Conservation (phyloP, 92 coral and sea anemone genomes). For the Actinostola sp. region DNA sequence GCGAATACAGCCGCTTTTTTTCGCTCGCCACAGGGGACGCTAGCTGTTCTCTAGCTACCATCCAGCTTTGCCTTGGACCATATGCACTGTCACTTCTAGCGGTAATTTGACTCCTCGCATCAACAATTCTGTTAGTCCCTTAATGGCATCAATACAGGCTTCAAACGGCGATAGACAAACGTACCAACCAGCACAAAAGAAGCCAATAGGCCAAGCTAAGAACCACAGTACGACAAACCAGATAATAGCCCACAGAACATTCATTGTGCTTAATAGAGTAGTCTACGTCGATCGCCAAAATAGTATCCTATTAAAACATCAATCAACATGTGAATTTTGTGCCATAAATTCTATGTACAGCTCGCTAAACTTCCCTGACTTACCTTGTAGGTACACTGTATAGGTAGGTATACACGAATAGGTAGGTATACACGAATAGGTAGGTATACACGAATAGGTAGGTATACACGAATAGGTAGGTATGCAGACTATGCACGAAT, state of each 20-base stretch:
- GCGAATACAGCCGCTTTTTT: no score
- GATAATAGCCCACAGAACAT: conserved; percentile 91
- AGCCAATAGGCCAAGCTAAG: conserved; percentile 95
- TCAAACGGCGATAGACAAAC: conserved; percentile 95
- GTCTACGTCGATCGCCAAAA: neutral
- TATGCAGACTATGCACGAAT: no score
- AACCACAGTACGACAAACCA: conserved; percentile 94
- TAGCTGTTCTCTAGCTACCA: conserved; percentile 48
- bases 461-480: no score
- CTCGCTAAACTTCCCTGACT: no score
- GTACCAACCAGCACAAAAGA: conserved; percentile 97
- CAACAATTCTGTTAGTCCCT: conserved; percentile 77
- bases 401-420: no score
- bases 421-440: no score
- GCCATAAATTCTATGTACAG: no score
- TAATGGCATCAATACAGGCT: conserved; percentile 90
- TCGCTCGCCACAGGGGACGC: neutral
- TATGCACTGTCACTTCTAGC: conserved; percentile 90
- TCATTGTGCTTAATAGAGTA: conserved; percentile 52
- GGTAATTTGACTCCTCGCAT: conserved; percentile 96
- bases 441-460: no score
- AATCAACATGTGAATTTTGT: no score
- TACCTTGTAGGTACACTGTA: no score
- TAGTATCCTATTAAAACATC: neutral
- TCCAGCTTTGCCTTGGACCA: conserved; percentile 90